Conservation (phyloP, 30 jellyfish, hydroid and myxozoan species). For the Hydractinia symbiolongicarpus region DNA sequence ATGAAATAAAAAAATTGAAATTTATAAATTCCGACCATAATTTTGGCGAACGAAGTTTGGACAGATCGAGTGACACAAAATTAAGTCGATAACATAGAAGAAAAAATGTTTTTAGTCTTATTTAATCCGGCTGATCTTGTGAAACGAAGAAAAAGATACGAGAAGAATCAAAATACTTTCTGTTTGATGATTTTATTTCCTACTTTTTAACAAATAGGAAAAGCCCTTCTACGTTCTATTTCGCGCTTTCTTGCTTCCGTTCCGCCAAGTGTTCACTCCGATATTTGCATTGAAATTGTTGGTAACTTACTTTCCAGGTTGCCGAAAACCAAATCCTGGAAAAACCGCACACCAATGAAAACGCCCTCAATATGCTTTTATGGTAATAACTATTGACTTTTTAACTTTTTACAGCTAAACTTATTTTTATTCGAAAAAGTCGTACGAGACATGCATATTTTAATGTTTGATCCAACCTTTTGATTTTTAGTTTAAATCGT, state of each 20-base stretch:
- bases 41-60: too few species aligned
- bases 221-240: too few species aligned
- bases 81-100: too few species aligned
- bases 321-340: conserved; percentile 20
- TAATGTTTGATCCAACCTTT: neutral
- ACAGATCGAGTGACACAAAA: too few species aligned
- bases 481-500: conserved; percentile 11
- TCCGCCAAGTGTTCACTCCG: neutral
- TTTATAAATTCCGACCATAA: too few species aligned
- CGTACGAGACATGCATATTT: neutral
- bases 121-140: too few species aligned
- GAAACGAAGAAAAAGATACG: too few species aligned
- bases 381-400: neutral
- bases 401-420: neutral
- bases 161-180: too few species aligned
- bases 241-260: neutral
- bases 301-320: conserved; percentile 8
- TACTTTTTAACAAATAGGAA: too few species aligned
- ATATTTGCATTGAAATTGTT: neutral
- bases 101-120: too few species aligned
- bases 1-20: too few species aligned
- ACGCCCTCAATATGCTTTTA: conserved; percentile 20
- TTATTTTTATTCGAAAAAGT: neutral
- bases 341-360: conserved; percentile 15
- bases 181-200: too few species aligned